These are phyloP conservation scores for Schizothorax lantsangensis DNA, from an alignment of 2,797 vertebrate species.

Conservation along the genomic window DNA sequence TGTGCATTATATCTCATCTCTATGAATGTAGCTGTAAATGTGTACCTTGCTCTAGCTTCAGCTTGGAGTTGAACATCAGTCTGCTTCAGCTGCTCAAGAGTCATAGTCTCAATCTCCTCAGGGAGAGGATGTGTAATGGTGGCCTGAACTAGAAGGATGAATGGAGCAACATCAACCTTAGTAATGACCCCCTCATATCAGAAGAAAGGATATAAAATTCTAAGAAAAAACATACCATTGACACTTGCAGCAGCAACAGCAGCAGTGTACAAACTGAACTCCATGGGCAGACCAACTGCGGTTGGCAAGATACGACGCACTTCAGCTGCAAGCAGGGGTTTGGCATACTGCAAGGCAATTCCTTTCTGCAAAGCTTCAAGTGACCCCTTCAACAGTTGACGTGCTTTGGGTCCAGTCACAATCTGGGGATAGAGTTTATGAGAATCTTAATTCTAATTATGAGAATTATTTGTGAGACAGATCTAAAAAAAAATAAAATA, in stretches of 20 bases:
- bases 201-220: not conserved
- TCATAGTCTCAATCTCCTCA: slow-evolving; percentile 74
- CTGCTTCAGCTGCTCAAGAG: slow-evolving; percentile 71
- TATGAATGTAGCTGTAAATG: not conserved
- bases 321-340: slow-evolving; percentile 77
- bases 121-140: slow-evolving; percentile 73
- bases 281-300: slow-evolving; percentile 80
- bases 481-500: slow-evolving; percentile 54
- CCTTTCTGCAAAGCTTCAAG: slow-evolving; percentile 71
- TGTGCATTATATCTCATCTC: not conserved
- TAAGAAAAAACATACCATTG: slow-evolving; percentile 67
- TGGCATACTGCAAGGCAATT: slow-evolving; percentile 64
- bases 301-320: slow-evolving; percentile 79
- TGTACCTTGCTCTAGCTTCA: slow-evolving; percentile 78
- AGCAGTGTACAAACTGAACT: slow-evolving; percentile 76
- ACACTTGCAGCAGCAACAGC: slow-evolving; percentile 71
- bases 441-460: not conserved
- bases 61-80: slow-evolving; percentile 75
- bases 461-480: not conserved
- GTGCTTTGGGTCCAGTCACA: slow-evolving; percentile 56
- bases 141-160: slow-evolving; percentile 70
- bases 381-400: slow-evolving; percentile 51
- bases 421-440: slow-evolving; percentile 62
- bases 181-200: not conserved
- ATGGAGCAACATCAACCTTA: slow-evolving; percentile 44